These are phyloP conservation scores for Cairina moschata DNA, from an alignment of 2,113 vertebrate species.

Conservation along the genomic window DNA sequence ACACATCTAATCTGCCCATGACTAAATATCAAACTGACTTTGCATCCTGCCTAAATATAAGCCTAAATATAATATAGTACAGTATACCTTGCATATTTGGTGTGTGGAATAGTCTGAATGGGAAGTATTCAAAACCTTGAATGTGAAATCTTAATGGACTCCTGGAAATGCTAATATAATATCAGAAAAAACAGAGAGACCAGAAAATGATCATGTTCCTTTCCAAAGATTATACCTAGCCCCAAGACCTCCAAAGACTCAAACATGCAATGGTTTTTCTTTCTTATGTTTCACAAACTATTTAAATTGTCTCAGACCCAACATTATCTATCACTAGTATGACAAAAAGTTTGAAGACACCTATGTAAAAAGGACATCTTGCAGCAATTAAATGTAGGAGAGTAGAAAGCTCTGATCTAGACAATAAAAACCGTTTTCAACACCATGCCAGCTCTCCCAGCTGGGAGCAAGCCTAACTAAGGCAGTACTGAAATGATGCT, in stretches of 20 bases:
- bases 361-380: slow-evolving; percentile 34
- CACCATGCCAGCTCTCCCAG: neutral
- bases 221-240: neutral
- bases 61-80: neutral
- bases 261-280: neutral
- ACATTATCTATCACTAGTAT: neutral
- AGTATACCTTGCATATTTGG: neutral
- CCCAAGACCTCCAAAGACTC: neutral
- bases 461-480: neutral
- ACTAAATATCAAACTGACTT: neutral
- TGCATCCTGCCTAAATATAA: neutral
- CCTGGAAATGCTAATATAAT: neutral
- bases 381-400: slow-evolving; percentile 9
- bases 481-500: neutral
- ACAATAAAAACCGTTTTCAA: slow-evolving; percentile 37
- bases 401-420: slow-evolving; percentile 12
- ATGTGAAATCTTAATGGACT: neutral
- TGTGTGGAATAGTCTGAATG: neutral
- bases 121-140: neutral
- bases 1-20: neutral
- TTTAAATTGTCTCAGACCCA: neutral
- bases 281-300: neutral
- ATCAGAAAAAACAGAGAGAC: neutral
- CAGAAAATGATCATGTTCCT: neutral
- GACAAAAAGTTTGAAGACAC: slow-evolving; percentile 9